Base-by-base conservation (phyloP, 2,797 vertebrate genomes). In the Myotis daubentonii region DNA sequence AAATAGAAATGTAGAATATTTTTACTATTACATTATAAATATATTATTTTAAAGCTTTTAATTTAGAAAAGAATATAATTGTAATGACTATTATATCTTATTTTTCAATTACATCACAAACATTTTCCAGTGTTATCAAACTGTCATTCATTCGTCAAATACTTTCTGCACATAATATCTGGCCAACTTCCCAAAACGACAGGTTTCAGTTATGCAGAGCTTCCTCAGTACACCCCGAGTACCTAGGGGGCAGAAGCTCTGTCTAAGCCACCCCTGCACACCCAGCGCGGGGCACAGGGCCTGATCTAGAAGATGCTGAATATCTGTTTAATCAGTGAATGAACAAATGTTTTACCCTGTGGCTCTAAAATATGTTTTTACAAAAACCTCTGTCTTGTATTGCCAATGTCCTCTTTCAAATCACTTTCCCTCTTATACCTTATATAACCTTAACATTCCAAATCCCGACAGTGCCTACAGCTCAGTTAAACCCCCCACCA, bases 11-110 rank as follows among this genome's bases (percentile, higher is more conserved):
- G 36, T 15, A 38, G 38, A 81, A 44, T 41, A 30, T 78, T 82
- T 76, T 84, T 51, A 92, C 65, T 82, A 91, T 79, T 95, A 80
- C 44, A 41, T 28, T 47, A 76, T 81, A 86, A 95, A 76, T 68
- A 93, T 36, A 66, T 19, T 72, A 62, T 8, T 57, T 75, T n/a
- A 47, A 55, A 11, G 3, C 68, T 92, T 96, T 93, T 72, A 91
- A 93, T 8, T 75, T 17, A 55, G 38, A 94, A 60, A 70, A 72
- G 36, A 86, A 38, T 28, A 70, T 47, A 86, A 92, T 8, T 62
- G 22, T 71, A 93, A 96, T 13, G 36, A 85, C 71, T 71, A 44
- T 8, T 47, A 0, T 17, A 68, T 74, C 28, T 66, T 76, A 60
- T 78, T 95, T 93, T 91, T 71, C 65, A 71, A 36, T 72, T 81